These are phyloP conservation scores for Bicyclus anynana DNA, from an alignment of 1,140 invertebrate species.

Conservation along the genomic window DNA sequence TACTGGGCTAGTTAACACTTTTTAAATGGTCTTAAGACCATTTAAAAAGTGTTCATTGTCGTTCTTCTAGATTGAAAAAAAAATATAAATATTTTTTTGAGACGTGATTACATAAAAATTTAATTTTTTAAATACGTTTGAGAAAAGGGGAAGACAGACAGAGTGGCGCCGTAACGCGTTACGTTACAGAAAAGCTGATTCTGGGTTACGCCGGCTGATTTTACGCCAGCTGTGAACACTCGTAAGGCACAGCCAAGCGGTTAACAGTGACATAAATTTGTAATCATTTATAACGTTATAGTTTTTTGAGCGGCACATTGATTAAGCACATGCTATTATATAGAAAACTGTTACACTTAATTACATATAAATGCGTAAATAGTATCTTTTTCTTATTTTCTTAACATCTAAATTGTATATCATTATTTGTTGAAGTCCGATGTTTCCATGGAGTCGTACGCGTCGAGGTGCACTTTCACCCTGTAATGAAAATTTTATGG, in stretches of 20 bases:
- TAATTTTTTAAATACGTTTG: too few species aligned
- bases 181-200: too few species aligned
- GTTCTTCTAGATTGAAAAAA: too few species aligned
- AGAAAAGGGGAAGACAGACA: too few species aligned
- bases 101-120: too few species aligned
- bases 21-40: too few species aligned
- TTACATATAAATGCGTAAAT: slow-evolving; percentile 26
- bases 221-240: neutral
- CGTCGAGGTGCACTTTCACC: slow-evolving; percentile 51
- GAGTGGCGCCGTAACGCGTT: too few species aligned
- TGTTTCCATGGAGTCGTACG: slow-evolving; percentile 61
- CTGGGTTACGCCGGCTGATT: too few species aligned
- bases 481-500: slow-evolving; percentile 38
- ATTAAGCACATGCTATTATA: slow-evolving; percentile 11
- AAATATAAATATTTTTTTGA: too few species aligned
- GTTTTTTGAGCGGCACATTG: too few species aligned
- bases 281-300: slow-evolving; percentile 11
- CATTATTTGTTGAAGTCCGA: slow-evolving; percentile 59
- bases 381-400: slow-evolving; percentile 11
- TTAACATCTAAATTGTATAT: neutral
- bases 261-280: slow-evolving; percentile 8
- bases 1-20: too few species aligned
- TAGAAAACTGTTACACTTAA: slow-evolving; percentile 20
- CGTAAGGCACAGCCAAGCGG: slow-evolving; percentile 56
- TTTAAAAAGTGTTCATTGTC: too few species aligned